Base-by-base conservation (phyloP, 2,797 vertebrate genomes). In the Acanthurus leucopareius region DNA sequence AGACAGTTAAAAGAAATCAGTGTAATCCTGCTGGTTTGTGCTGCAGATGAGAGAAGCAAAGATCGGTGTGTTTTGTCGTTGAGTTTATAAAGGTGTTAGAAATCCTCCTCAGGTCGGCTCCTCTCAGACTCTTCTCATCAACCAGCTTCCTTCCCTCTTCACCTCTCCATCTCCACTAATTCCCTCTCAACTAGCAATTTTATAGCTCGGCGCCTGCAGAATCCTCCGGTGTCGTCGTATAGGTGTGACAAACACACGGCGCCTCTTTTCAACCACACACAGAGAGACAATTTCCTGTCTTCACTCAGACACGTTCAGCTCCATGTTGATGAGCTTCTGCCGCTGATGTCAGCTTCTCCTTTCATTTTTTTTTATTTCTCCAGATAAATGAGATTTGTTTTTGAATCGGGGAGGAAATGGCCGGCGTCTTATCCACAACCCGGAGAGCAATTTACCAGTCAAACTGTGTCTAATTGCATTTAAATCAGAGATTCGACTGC, bases 121-220 rank as follows among this genome's bases (percentile, higher is more conserved):
- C 28, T 32, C 28, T 32, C 28, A 32, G 28, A 32, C 28, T 62
- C 35, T 44, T 22, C 67, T 32, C 11, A 17, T 72, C 72, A 58
- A 63, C 79, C 63, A 28, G 47, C 60, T 17, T 56, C 84, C 79
- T 69, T 72, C 69, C 64, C 44, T 69, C 79, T 47, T 40, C 65
- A 66, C 70, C 76, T 77, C 80, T 75, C 73, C 73, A 69, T 79
- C 82, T 70, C 13, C 63, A 44, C 80, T 88, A 89, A 90, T 89
- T 85, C 83, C 86, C 74, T 82, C 74, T 90, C 87, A 87, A 86
- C 80, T 49, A 51, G 79, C 85, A 90, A 89, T 92, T 92, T 88
- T 89, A 91, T 84, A 90, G 86, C 88, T 90, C 84, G 69, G 77
- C 64, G 80, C 76, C 73, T 16, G 42, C 84, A 60, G 78, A 79